Conservation (phyloP, 2,113 vertebrate genomes). For the Meleagris gallopavo region DNA sequence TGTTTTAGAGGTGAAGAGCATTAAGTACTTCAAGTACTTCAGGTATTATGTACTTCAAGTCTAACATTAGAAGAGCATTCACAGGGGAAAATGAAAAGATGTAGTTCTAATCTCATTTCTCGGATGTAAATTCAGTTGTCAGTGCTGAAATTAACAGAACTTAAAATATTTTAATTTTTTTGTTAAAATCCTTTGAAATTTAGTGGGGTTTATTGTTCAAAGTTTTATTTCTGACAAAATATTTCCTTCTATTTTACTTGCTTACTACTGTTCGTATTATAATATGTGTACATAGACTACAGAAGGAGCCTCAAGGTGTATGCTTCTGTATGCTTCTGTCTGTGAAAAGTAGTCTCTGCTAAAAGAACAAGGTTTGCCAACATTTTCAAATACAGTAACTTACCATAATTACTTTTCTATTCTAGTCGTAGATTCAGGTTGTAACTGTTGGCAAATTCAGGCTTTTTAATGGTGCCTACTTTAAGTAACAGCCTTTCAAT, state of each 20-base stretch:
- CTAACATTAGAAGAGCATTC: neutral
- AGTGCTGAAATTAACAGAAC: neutral
- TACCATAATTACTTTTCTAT: neutral
- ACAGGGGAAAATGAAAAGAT: neutral
- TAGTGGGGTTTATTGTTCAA: neutral
- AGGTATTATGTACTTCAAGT: neutral
- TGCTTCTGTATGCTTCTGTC: neutral
- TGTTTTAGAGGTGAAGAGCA: slow-evolving; percentile 18
- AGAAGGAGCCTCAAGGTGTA: neutral
- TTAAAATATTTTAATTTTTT: too few relatives aligned
- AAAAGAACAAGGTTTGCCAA: neutral
- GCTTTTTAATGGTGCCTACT: neutral
- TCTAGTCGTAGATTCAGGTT: neutral
- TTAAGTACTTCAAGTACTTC: neutral
- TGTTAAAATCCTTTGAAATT: neutral
- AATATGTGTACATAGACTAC: neutral
- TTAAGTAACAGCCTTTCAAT: slow-evolving; percentile 35
- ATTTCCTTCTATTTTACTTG: neutral
- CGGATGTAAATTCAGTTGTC: neutral
- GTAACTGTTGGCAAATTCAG: slow-evolving; percentile 5
- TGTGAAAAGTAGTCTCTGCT: neutral
- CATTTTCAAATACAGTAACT: neutral
- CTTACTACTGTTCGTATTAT: neutral
- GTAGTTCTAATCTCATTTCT: neutral
- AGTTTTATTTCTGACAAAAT: neutral